phyloP scores from a whole-genome alignment of 2,888 invertebrate species.

The Thyatira batis region DNA sequence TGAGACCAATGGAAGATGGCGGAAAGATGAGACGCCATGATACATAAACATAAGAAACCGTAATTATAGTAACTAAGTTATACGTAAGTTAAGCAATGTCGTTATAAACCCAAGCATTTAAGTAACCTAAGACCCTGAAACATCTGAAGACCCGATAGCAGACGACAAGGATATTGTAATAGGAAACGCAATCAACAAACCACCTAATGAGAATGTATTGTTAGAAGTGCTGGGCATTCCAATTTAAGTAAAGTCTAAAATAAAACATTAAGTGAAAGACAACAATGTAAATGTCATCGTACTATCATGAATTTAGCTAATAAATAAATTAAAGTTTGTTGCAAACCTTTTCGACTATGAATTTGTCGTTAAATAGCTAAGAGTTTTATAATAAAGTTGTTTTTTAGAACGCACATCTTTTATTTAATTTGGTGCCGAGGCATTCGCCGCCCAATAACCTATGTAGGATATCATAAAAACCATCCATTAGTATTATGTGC shows the following conservation, averaged over 20 bases:
- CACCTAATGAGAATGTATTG: slow-evolving; percentile 14
- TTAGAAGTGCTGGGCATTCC: slow-evolving; percentile 72
- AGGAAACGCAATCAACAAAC: slow-evolving; percentile 9
- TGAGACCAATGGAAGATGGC: slow-evolving; percentile 65
- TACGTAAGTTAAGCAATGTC: slow-evolving; percentile 55
- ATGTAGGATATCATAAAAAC: slow-evolving; percentile 9
- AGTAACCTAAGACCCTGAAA: slow-evolving; percentile 41
- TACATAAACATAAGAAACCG: slow-evolving; percentile 70
- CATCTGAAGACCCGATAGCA: slow-evolving; percentile 25
- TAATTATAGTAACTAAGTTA: slow-evolving; percentile 73
- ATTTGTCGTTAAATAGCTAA: slow-evolving; percentile 63
- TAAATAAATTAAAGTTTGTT: slow-evolving; percentile 46
- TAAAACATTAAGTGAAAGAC: slow-evolving; percentile 67
- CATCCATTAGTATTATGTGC: slow-evolving; percentile 8
- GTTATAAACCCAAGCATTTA: slow-evolving; percentile 73
- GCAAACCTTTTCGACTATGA: slow-evolving; percentile 50
- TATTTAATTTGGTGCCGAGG: slow-evolving; percentile 14
- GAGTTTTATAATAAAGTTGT: slow-evolving; percentile 69
- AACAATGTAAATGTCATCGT: slow-evolving; percentile 42
- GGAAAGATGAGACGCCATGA: slow-evolving; percentile 52
- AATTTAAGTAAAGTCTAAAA: slow-evolving; percentile 58
- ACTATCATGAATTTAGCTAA: slow-evolving; percentile 40
- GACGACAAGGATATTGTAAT: slow-evolving; percentile 11
- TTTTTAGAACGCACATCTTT: slow-evolving; percentile 41
- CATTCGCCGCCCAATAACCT: background rate